Base-by-base conservation (phyloP, 1,140 invertebrate species). In the Panagrolaimus sp. region DNA sequence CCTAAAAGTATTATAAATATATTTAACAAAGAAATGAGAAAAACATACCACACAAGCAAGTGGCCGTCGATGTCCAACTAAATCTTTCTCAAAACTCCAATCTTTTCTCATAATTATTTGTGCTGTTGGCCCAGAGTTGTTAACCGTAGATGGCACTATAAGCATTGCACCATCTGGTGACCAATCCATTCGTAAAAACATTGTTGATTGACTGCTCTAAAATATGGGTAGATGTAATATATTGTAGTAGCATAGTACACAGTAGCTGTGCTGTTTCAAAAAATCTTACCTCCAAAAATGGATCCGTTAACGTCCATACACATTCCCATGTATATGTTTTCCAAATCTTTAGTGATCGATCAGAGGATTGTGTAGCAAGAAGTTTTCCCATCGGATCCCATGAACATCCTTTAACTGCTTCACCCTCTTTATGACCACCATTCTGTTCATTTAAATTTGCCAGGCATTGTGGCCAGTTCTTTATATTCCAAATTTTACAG, bases 281-380 rank as follows among this genome's bases (percentile, higher is more conserved):
- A n/a, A n/a, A n/a, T n/a, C 31, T 20, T 25, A 57, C 51, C 51
- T 27, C 51, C 20, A 57, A 20, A 57, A 57, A 57, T 27, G 51
- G 51, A 11, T 57, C 51, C n/a, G 20, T 57, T 20, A 20, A 16
- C n/a, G 51, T 57, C 20, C 20, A 57, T 25, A 27, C 11, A 5
- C 20, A 20, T 11, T 20, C 27, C 62, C 62, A 63, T 42, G 27
- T 20, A 63, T 63, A 16, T 14, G 62, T 63, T 27, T 31, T 43
- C 62, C 62, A 63, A 63, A 63, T 63, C 20, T 63, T 63, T 13
- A 63, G 9, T n/a, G 62, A 42, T 38, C 62, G 27, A 63, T 63
- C 62, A 9, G 16, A n/a, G 16, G 11, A n/a, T 16, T 63, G 62
- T 1, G 62, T 42, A 9, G 62, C 62, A 43, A 63, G 27, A n/a